A percentile compares a stretch with the other conserved stretches of the same genome.
These are phyloP conservation scores for Ceratosolen solmsi DNA, from an alignment of 1,140 invertebrate species.

Conservation along the genomic window DNA sequence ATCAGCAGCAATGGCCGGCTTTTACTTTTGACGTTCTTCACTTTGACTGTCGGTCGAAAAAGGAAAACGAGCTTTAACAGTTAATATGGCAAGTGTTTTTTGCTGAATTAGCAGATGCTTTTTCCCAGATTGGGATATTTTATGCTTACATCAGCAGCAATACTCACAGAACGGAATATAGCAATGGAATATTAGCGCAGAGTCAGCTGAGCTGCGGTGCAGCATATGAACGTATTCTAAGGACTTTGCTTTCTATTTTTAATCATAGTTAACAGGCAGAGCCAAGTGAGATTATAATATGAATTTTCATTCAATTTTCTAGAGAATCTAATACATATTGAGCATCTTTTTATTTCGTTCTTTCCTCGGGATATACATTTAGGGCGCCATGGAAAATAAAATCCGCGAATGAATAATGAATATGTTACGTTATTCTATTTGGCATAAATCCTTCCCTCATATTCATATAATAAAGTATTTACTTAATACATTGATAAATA, in stretches of 20 bases:
- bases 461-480: too few species aligned
- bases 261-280: background rate
- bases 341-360: background rate
- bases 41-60: conserved; percentile 4
- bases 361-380: background rate
- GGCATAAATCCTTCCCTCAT: too few species aligned
- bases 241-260: conserved; percentile 34
- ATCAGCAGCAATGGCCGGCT: background rate
- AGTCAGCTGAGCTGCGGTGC: conserved; percentile 16
- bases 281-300: background rate
- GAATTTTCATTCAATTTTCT: background rate
- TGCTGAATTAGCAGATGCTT: conserved; percentile 47
- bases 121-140: conserved; percentile 43
- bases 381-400: too few species aligned
- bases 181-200: conserved; percentile 21
- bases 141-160: conserved; percentile 44
- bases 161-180: background rate
- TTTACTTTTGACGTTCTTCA: background rate
- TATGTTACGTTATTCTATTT: too few species aligned
- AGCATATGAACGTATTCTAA: background rate
- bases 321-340: background rate
- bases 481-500: too few species aligned
- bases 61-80: background rate
- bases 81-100: conserved; percentile 50
- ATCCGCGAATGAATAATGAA: too few species aligned